Conservation (phyloP, 2,113 vertebrate genomes). For the Carassius carassius region DNA sequence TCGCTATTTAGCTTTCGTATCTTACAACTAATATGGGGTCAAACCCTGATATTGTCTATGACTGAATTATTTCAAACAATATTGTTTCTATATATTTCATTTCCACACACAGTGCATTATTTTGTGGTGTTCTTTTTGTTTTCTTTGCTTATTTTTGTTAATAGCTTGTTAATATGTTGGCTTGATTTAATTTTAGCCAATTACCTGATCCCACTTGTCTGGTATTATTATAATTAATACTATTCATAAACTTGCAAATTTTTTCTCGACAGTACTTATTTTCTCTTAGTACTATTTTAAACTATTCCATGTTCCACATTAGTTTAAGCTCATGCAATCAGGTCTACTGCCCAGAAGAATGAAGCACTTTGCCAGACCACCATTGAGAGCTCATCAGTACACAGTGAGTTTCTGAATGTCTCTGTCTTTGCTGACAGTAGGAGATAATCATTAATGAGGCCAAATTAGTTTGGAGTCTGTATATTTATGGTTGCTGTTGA, state of each 20-base stretch:
- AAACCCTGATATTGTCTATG: background rate
- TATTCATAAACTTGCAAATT: background rate
- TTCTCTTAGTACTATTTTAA: background rate
- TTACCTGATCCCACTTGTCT: background rate
- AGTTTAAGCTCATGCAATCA: background rate
- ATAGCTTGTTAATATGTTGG: background rate
- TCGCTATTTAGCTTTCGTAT: background rate
- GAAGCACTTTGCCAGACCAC: constrained; percentile 18
- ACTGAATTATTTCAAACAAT: background rate
- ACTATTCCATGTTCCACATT: constrained; percentile 15
- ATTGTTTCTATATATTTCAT: background rate
- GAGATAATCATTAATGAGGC: constrained; percentile 12
- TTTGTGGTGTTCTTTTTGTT: background rate
- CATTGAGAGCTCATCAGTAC: background rate
- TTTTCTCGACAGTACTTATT: background rate
- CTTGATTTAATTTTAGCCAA: background rate
- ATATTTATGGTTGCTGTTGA: background rate
- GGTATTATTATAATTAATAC: background rate
- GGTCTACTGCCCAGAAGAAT: background rate
- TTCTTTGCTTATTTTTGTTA: background rate
- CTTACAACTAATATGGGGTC: background rate
- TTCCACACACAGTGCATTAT: background rate
- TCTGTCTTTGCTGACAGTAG: constrained; percentile 1
- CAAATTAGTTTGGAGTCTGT: background rate
- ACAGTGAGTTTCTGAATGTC: background rate